These are phyloP conservation scores for Acanthosoma haemorrhoidale DNA, from an alignment of 2,888 invertebrate genomes.

Conservation along the genomic window DNA sequence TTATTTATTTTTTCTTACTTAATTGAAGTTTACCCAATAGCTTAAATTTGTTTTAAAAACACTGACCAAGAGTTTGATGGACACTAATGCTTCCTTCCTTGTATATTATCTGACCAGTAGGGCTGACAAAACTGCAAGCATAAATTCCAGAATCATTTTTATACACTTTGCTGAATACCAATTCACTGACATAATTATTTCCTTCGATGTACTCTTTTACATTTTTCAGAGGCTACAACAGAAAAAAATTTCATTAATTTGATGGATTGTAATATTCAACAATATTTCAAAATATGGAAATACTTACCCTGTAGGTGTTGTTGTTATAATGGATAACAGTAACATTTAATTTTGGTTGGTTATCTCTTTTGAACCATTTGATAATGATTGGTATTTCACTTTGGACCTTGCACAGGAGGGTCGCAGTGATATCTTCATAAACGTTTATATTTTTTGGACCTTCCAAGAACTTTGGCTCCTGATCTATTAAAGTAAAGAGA, in stretches of 20 bases:
- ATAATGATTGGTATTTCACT: constrained; percentile 19
- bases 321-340: constrained; percentile 22
- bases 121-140: constrained; percentile 25
- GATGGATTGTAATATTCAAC: not conserved
- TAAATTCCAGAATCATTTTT: constrained; percentile 28
- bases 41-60: no score
- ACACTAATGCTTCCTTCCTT: constrained; percentile 15
- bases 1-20: no score
- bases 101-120: constrained; percentile 15
- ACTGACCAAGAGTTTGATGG: constrained; percentile 23
- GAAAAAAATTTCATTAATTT: not conserved
- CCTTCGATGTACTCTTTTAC: not conserved
- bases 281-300: not conserved
- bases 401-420: constrained; percentile 4
- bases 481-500: not conserved
- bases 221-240: constrained; percentile 19
- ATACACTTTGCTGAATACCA: constrained; percentile 9
- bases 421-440: constrained; percentile 5
- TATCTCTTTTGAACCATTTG: constrained; percentile 27
- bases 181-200: constrained; percentile 1
- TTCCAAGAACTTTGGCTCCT: constrained; percentile 23
- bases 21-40: no score
- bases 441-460: constrained; percentile 11
- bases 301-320: constrained; percentile 16
- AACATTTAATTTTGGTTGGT: not conserved